Base-by-base conservation (phyloP, 2,113 vertebrate species). In the Pontoporia blainvillei region DNA sequence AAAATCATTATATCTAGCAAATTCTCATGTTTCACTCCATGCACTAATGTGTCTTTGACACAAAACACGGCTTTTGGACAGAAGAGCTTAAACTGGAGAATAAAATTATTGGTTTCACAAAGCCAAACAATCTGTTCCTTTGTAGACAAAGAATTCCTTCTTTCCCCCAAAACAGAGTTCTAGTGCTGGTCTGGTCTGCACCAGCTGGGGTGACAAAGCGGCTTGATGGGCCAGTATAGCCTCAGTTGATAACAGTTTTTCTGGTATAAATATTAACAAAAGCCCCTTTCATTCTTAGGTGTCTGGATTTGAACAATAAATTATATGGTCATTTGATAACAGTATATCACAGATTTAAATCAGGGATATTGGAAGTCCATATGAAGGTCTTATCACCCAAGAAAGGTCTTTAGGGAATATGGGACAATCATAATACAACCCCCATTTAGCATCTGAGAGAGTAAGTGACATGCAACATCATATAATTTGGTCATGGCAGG, bases 1-100 rank as follows among this genome's bases (percentile, higher is more conserved):
- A 90, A 97, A 95, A 86, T 95, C 29, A 0, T 87, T 92, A 84
- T 23, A 92, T 49, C n/a, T 76, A 87, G 49, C 73, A 95, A 95
- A 90, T 27, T 62, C 46, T 41, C 1, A 3, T 52, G 44, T 73
- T 41, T 78, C 18, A 69, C 2, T 62, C 29, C 44, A 34, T 3
- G 3, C 36, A 88, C 29, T 84, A 39, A 92, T 14, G 34, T 90
- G 49, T 75, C 72, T 62, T 89, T 97, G 23, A 79, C 23, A 66
- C 0, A 34, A 86, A 96, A 39, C 13, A 29, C 46, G 23, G 46
- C 27, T 86, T 95, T 44, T 36, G 3, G 17, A 72, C 1, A 18
- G 14, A 95, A n/a, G 1, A 64, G 34, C 27, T 79, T 71, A 41
- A 54, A 84, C 2, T 44, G 18, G 9, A 66, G 31, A 92, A 94